These are phyloP conservation scores for Sesamia inferens DNA, from an alignment of 2,888 invertebrate species.

Conservation along the genomic window DNA sequence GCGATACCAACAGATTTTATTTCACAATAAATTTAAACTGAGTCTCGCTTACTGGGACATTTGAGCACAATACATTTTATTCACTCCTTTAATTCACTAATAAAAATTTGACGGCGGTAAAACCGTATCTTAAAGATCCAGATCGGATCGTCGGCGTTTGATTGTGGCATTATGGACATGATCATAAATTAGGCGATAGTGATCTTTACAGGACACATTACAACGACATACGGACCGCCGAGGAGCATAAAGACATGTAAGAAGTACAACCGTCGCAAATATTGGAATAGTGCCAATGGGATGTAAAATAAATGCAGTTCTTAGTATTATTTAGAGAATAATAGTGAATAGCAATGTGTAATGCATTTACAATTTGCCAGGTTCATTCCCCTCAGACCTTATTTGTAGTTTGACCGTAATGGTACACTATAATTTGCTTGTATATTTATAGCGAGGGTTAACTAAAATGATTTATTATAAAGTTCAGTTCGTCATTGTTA, in stretches of 20 bases:
- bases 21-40: conserved; percentile 39
- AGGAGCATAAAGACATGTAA: conserved; percentile 51
- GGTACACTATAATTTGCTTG: conserved; percentile 14
- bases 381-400: conserved; percentile 44
- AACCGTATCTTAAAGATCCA: conserved; percentile 54
- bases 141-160: conserved; percentile 67
- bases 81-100: conserved; percentile 50
- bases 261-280: conserved; percentile 43
- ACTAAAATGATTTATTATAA: not conserved
- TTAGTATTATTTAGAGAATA: conserved; percentile 55
- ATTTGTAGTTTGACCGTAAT: conserved; percentile 30
- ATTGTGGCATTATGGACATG: conserved; percentile 70
- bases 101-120: conserved; percentile 57
- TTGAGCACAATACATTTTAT: conserved; percentile 49
- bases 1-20: conserved; percentile 33
- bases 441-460: conserved; percentile 6
- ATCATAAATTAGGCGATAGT: conserved; percentile 82
- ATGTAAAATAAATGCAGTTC: conserved; percentile 55
- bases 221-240: conserved; percentile 63
- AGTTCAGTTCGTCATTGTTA: conserved; percentile 25
- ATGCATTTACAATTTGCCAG: conserved; percentile 33
- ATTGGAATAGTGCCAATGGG: conserved; percentile 56
- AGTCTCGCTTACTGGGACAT: conserved; percentile 42
- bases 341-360: conserved; percentile 48
- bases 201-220: conserved; percentile 75